Percentiles rank a stretch among this genome's conserved stretches.
These are phyloP conservation scores for Heliconius ismenius DNA, from an alignment of 2,888 invertebrate species.

Conservation along the genomic window DNA sequence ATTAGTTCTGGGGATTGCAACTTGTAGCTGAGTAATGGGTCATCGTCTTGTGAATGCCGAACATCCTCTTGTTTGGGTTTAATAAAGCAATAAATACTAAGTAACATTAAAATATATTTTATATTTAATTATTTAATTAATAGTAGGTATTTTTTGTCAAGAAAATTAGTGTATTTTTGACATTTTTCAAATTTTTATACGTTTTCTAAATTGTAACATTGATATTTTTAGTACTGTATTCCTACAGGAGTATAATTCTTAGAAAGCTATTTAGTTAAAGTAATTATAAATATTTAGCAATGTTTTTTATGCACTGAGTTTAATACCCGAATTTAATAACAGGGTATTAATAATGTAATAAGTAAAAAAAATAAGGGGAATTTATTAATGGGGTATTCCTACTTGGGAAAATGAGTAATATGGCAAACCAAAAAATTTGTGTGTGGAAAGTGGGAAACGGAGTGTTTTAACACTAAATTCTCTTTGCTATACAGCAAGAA, in stretches of 20 bases:
- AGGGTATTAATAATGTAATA: too few relatives aligned
- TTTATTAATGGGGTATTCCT: too few relatives aligned
- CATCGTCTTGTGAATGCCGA: not conserved
- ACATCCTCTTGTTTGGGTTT: not conserved
- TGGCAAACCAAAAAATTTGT: not conserved
- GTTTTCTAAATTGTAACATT: too few relatives aligned
- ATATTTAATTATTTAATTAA: not conserved
- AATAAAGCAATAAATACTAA: constrained; percentile 6
- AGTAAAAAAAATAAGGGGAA: too few relatives aligned
- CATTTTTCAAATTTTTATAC: too few relatives aligned
- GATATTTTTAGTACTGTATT: too few relatives aligned
- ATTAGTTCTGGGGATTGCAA: constrained; percentile 30
- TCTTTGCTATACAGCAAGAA: not conserved
- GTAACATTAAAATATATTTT: not conserved
- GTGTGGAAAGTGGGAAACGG: not conserved
- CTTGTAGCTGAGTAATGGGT: not conserved
- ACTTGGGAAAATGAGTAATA: too few relatives aligned
- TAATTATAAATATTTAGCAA: too few relatives aligned
- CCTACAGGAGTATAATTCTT: not conserved
- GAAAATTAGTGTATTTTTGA: too few relatives aligned
- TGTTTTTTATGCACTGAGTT: too few relatives aligned
- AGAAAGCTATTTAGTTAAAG: not conserved
- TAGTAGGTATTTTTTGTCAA: not conserved
- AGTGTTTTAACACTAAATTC: not conserved
- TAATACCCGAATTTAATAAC: too few relatives aligned